Base-by-base conservation (phyloP, 2,888 invertebrate genomes). In the Sialis lutaria region DNA sequence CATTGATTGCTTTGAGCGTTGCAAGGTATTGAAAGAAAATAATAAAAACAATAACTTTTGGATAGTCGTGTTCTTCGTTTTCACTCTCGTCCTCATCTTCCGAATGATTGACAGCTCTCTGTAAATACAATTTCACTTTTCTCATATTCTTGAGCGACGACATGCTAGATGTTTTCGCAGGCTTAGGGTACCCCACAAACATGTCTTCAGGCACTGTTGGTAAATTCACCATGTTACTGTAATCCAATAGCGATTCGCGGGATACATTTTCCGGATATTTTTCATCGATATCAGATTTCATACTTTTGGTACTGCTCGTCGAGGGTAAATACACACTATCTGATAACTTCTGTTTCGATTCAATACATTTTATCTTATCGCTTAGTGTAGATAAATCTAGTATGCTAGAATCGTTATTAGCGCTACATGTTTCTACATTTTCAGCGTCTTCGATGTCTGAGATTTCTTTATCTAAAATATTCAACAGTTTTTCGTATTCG, bases 181-280 rank as follows among this genome's bases (percentile, higher is more conserved):
- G 66, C 53, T 63, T 64, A n/a, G 58, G 53, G 48, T 63, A 66
- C 50, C 62, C 58, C 3, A 64, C 63, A 48, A 67, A 67, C 42
- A 64, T 65, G 51, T 68, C 67, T 57, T 68, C 68, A 1, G 68
- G 68, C 1, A 68, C 67, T 2, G 68, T 60, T 4, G 67, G 67
- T 44, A 68, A 55, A 56, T 66, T 67, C 0, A 60, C 58, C 2
- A 67, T 62, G 47, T 58, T 64, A 50, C 63, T 63, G 13, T 67
- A 54, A 53, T 67, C 67, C 30, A 67, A 64, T 12, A 66, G 53
- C 4, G 67, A 67, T 50, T 68, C 67, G 35, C 62, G 57, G 3
- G 67, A 67, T 55, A 64, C 59, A 54, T 64, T 66, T 51, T 67
- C 67, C 1, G 68, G 68, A 56, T 68, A 68, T 53, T 67, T 67